phyloP scores from a whole-genome alignment of 2,888 invertebrate species.

The Fissipunctia ypsillon region DNA sequence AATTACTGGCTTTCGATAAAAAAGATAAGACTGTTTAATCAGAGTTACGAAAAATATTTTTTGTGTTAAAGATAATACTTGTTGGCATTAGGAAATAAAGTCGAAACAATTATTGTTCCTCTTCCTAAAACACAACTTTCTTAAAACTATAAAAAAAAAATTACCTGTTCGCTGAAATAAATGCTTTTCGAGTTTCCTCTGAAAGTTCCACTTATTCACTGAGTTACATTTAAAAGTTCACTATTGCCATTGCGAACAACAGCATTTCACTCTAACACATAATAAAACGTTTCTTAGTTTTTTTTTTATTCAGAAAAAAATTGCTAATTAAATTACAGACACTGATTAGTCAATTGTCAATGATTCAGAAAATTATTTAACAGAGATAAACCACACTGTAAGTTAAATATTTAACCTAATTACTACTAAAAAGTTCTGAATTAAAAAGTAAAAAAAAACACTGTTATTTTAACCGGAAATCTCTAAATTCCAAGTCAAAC shows the following conservation, averaged over 20 bases:
- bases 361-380: background rate
- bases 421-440: background rate
- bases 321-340: background rate
- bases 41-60: conserved; percentile 1
- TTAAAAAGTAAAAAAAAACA: background rate
- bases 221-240: conserved; percentile 41
- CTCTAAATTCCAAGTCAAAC: conserved; percentile 5
- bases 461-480: background rate
- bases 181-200: background rate
- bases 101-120: background rate
- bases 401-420: background rate
- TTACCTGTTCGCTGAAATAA: conserved; percentile 34
- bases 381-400: background rate
- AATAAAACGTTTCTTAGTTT: background rate
- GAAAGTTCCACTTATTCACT: conserved; percentile 24
- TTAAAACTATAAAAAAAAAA: background rate
- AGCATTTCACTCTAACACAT: conserved; percentile 8
- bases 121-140: background rate
- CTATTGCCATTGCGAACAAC: background rate
- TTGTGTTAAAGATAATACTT: background rate
- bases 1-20: conserved; percentile 14
- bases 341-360: background rate
- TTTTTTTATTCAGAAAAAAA: too few relatives aligned
- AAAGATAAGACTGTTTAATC: conserved; percentile 18
- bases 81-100: background rate